Evolutionary conservation across 1,140 invertebrate species (phyloP), one percentile per base, ranked within the genome.

Genomic region (Caligus rogercresseyi): DNA sequence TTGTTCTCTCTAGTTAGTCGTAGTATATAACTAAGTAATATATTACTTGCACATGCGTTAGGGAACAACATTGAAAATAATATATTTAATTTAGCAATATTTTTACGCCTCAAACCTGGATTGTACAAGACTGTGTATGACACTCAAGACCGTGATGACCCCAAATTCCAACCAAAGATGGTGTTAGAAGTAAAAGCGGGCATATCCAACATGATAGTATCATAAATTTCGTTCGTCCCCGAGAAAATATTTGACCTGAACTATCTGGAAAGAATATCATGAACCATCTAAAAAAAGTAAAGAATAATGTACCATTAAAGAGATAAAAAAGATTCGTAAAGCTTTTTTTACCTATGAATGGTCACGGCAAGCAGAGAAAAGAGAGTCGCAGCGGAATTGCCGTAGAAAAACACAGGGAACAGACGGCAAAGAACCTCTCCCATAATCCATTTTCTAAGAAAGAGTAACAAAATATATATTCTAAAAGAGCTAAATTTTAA

Each of bases 401-500:
- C 26, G 21, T 60, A 60, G 57, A 60, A 60, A 18, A 60, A 13
- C 1, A 60, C 14, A 31, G 57, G 57, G n/a, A 26, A 60, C 54
- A 56, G 16, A 23, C 24, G 24, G 24, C 54, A 56, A 20, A 20
- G 24, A 23, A 23, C 24, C 14, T 56, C 54, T 2, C 54, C 54
- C 15, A 56, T n/a, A 25, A 56, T 56, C 54, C 54, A 56, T n/a
- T 56, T 23, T 25, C 54, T 56, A 14, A 2, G 2, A 18, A 16
- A 21, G 1, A 56, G 14, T 25, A 56, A 21, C 18, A 21, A 1
- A 21, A 4, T 20, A 23, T 21, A 53, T 20, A 53, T 19, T 53
- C 18, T 53, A 20, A 20, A 53, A 53, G 1, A 20, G 11, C 21
- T 2, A 56, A 56, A n/a, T 56, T n/a, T 21, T 18, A 56, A 1